phyloP scores from a whole-genome alignment of 2,113 vertebrate species.

The Elgaria multicarinata region DNA sequence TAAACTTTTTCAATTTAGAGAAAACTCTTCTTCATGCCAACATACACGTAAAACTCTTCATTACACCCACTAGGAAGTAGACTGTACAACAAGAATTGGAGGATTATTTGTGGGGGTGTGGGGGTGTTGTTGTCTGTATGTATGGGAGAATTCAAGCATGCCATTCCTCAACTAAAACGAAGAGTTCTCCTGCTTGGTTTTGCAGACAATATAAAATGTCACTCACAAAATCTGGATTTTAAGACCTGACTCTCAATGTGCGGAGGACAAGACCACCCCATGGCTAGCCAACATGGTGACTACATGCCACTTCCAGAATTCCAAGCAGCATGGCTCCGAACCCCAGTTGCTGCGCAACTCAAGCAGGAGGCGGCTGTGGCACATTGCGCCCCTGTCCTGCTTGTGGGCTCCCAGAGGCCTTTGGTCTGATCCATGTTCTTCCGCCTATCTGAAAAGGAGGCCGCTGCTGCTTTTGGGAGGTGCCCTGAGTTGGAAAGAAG shows the following conservation, averaged over 20 bases:
- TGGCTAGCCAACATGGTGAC: too few species aligned
- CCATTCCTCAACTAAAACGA: neutral
- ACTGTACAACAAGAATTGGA: too few species aligned
- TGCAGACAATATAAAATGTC: too few species aligned
- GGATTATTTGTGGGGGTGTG: too few species aligned
- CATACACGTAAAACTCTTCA: neutral
- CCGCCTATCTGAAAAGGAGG: neutral
- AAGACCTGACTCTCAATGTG: neutral
- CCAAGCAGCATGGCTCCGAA: too few species aligned
- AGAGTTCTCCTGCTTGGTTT: neutral
- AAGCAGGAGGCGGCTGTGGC: too few species aligned
- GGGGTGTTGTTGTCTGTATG: neutral
- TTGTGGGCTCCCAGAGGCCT: too few species aligned
- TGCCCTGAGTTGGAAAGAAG: neutral
- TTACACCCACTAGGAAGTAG: neutral
- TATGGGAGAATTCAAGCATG: neutral
- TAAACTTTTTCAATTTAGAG: neutral
- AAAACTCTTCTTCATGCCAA: neutral
- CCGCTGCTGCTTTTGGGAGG: accelerated
- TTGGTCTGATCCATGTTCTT: too few species aligned
- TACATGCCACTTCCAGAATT: too few species aligned
- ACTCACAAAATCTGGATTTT: neutral
- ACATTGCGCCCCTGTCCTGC: too few species aligned
- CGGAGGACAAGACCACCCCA: accelerated
- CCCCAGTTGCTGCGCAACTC: too few species aligned